Evolutionary conservation across 1,140 invertebrate genomes (phyloP), one percentile per base, ranked within the genome.

Genomic region (Melitaea cinxia): DNA sequence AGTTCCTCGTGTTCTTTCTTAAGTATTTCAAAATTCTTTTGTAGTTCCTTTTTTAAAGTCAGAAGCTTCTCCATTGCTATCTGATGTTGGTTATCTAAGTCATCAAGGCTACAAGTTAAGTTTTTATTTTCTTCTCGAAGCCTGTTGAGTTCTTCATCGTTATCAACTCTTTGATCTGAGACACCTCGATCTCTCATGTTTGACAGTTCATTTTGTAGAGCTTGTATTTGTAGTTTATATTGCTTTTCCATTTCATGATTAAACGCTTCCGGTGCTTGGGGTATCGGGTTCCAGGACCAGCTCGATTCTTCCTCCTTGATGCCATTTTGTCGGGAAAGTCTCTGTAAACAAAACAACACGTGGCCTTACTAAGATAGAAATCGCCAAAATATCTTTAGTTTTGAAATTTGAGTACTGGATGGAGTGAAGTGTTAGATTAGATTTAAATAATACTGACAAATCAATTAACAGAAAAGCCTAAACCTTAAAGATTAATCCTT

Each of bases 51-150:
- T 80, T 94, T 95, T n/a, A 95, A 73, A 0, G 88, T 77, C 14
- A 95, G 75, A 12, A 95, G 71, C 76, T 93, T 92, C 53, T 94
- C 94, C 84, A 95, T 94, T 0, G 94, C 94, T 66, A 92, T 81
- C 66, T 94, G 92, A 77, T 96, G 94, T 79, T 96, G 95, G 39
- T 79, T 91, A 77, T 96, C 95, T 68, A 96, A 84, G 78, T 96
- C 94, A 64, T 95, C 95, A 24, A 96, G 88, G 65, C 92, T 95
- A 4, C 66, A 72, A 4, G 91, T 88, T 26, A 95, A 79, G 68
- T 91, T 91, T 61, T 87, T 85, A 72, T 94, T 94, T 71, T 91
- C 92, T 70, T 91, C 91, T 53, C 80, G 79, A 12, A 94, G 77
- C 21, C 78, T 72, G 60, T 73, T 64, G 3, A 87, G 24, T 52